Evolutionary conservation across 2,888 invertebrate genomes (phyloP).

Genomic region (Norana najaformis): DNA sequence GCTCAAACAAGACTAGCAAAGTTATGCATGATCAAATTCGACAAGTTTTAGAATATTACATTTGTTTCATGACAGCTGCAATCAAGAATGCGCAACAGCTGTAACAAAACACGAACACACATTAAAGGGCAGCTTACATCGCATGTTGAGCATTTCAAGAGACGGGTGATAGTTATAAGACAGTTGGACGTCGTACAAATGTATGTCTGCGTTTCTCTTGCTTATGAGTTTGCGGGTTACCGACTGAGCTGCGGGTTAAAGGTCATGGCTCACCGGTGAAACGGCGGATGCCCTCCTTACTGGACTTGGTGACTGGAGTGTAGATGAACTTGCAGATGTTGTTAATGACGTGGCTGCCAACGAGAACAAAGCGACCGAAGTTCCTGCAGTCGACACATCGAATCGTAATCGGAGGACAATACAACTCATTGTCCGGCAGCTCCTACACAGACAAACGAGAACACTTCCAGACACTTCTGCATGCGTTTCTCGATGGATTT

Average conservation of each 20-base stretch:
- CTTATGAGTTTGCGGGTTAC: background rate
- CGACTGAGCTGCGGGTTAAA: background rate
- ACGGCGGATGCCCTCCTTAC: constrained; percentile 22
- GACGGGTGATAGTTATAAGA: too few species aligned
- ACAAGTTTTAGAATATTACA: too few species aligned
- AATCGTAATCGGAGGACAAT: constrained; percentile 86
- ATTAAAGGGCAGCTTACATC: too few species aligned
- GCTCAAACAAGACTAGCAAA: too few species aligned
- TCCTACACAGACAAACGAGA: constrained; percentile 53
- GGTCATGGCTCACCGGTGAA: background rate
- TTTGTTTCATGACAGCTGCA: too few species aligned
- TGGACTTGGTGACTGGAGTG: constrained; percentile 65
- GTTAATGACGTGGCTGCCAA: constrained; percentile 88
- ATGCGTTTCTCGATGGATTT: background rate
- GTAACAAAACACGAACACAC: too few species aligned
- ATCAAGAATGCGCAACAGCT: too few species aligned
- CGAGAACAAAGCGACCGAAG: constrained; percentile 83
- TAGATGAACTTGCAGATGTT: constrained; percentile 86
- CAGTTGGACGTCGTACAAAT: too few species aligned
- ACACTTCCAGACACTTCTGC: background rate
- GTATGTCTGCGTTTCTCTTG: background rate
- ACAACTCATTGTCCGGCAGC: constrained; percentile 84
- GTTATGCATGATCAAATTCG: too few species aligned
- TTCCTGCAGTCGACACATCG: constrained; percentile 85
- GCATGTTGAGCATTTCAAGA: too few species aligned